Evolutionary conservation across 1,140 invertebrate genomes (phyloP).

Genomic region (Temnothorax longispinosus): DNA sequence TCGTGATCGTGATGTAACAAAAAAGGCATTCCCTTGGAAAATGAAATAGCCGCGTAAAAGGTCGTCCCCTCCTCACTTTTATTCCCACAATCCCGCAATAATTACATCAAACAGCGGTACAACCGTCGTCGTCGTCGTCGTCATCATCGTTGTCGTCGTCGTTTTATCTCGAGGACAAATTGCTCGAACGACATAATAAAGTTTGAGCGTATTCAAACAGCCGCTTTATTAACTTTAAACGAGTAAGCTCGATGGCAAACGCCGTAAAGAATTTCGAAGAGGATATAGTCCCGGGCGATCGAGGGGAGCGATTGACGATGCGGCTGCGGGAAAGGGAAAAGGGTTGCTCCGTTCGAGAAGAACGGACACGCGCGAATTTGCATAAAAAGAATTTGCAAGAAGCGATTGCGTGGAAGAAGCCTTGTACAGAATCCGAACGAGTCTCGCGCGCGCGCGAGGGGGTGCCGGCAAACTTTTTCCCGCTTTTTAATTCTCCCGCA

Average conservation of each 20-base stretch:
- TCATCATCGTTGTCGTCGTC: background rate
- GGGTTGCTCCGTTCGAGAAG: background rate
- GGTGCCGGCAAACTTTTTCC: constrained; percentile 2
- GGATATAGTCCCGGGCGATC: background rate
- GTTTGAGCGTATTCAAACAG: constrained; percentile 25
- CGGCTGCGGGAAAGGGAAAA: background rate
- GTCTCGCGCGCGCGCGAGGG: background rate
- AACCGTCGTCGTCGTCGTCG: background rate
- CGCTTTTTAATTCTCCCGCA: constrained; percentile 38
- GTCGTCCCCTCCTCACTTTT: background rate
- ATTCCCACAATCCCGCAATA: constrained; percentile 45
- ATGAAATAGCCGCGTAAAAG: constrained; percentile 40
- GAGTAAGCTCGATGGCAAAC: constrained; percentile 37
- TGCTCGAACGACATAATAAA: constrained; percentile 41
- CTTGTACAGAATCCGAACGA: background rate
- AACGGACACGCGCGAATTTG: constrained; percentile 14
- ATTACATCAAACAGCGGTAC: constrained; percentile 35
- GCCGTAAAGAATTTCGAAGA: background rate
- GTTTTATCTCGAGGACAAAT: constrained; percentile 7
- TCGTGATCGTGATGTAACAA: constrained; percentile 31
- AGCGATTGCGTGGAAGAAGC: background rate
- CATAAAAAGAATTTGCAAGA: constrained; percentile 9
- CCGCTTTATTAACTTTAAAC: constrained; percentile 56
- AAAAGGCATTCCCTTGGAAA: background rate
- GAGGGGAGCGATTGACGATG: background rate